These are phyloP conservation scores for Columba janthina DNA, from an alignment of 2,113 vertebrate genomes.

Conservation along the genomic window DNA sequence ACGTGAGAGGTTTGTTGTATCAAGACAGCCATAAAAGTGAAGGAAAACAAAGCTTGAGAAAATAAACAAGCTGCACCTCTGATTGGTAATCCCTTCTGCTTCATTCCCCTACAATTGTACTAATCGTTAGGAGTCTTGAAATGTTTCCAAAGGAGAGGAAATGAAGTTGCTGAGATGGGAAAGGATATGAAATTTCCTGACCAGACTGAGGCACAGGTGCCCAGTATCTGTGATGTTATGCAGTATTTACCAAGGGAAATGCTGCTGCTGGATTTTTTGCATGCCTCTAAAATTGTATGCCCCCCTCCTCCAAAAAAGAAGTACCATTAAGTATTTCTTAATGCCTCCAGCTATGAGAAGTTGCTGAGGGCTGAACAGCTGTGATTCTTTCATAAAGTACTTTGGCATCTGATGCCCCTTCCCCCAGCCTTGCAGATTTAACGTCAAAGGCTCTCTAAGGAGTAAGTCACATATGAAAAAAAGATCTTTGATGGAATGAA, in stretches of 20 bases:
- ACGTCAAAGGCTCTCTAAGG: constrained; percentile 58
- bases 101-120: constrained; percentile 12
- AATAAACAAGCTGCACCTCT: constrained; percentile 68
- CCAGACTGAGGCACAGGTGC: constrained; percentile 83
- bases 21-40: constrained; percentile 68
- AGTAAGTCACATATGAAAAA: constrained; percentile 71
- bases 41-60: constrained; percentile 56
- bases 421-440: constrained; percentile 25
- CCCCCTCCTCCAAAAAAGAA: neutral
- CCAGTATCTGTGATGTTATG: constrained; percentile 75
- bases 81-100: constrained; percentile 7
- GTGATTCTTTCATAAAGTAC: constrained; percentile 70
- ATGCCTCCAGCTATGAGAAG: constrained; percentile 71
- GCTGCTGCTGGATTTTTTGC: constrained; percentile 60
- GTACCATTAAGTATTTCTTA: constrained; percentile 71
- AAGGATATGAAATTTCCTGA: constrained; percentile 89
- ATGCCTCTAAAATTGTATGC: constrained; percentile 40
- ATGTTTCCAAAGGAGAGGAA: constrained; percentile 76
- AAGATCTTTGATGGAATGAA: constrained; percentile 64
- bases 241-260: constrained; percentile 78
- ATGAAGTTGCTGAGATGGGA: constrained; percentile 79
- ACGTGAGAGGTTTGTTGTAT: constrained; percentile 62
- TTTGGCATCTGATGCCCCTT: constrained; percentile 75
- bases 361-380: constrained; percentile 83
- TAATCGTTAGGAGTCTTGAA: constrained; percentile 79